Evolutionary conservation across 1,140 invertebrate species (phyloP).

Genomic region (Odontomachus brunneus): DNA sequence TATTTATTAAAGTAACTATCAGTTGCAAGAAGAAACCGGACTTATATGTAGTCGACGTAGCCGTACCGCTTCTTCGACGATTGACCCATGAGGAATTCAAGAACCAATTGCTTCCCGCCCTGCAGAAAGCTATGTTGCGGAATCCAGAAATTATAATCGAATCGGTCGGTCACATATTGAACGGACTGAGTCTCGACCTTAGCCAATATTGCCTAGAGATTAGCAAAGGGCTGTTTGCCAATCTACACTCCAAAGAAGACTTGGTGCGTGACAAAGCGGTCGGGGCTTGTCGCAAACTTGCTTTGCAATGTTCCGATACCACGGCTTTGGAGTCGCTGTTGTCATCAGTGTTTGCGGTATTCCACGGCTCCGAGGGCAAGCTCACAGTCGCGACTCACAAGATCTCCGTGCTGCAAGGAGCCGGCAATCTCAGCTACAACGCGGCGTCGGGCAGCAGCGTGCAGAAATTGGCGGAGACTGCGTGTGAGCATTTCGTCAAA

Average conservation of each 20-base stretch:
- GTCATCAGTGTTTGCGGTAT: conserved; percentile 91
- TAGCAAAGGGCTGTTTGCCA: conserved; percentile 92
- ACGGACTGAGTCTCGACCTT: conserved; percentile 91
- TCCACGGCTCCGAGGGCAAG: conserved; percentile 97
- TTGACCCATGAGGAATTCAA: conserved; percentile 92
- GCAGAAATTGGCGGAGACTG: conserved; percentile 87
- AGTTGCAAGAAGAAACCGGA: conserved; percentile 92
- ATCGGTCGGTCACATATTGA: conserved; percentile 91
- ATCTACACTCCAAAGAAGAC: conserved; percentile 94
- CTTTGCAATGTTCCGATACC: conserved; percentile 90
- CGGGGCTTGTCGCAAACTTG: conserved; percentile 89
- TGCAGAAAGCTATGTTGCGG: conserved; percentile 97
- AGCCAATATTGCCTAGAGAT: conserved; percentile 93
- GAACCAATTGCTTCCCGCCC: conserved; percentile 90
- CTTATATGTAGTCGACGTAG: conserved; percentile 88
- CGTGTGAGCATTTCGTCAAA: conserved; percentile 90
- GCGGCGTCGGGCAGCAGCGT: conserved; percentile 87
- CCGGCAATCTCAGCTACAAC: conserved; percentile 92
- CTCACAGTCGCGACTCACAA: conserved; percentile 95
- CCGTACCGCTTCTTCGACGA: conserved; percentile 88
- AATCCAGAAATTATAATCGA: conserved; percentile 96
- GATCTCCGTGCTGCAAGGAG: conserved; percentile 94
- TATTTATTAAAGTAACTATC: conserved; percentile 93
- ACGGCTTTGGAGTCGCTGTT: conserved; percentile 90
- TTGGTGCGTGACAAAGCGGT: conserved; percentile 90